Conservation (phyloP, 2,888 invertebrate species). For the Drosophila engyochracea region DNA sequence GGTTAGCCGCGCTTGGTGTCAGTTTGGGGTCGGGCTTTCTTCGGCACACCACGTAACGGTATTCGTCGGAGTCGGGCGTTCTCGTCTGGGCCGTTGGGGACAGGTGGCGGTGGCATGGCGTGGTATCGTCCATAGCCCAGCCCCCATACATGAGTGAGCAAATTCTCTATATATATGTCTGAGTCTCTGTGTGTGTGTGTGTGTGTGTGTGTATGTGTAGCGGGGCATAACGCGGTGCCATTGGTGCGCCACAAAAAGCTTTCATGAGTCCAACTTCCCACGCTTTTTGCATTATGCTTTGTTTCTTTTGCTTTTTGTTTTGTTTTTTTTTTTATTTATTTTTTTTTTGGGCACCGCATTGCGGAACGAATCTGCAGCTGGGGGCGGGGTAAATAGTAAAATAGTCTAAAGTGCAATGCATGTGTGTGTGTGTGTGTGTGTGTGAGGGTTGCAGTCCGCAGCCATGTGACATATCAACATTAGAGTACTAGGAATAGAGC, state of each 20-base stretch:
- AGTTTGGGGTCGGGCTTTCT: constrained; percentile 83
- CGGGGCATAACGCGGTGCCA: constrained; percentile 86
- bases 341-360: constrained; percentile 51
- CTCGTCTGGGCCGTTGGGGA: constrained; percentile 44
- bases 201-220: constrained; percentile 56
- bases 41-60: constrained; percentile 74
- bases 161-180: constrained; percentile 17
- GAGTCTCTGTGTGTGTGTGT: constrained; percentile 11
- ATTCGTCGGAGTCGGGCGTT: constrained; percentile 69
- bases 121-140: constrained; percentile 44
- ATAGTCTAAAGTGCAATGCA: constrained; percentile 10
- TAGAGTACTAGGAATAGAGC: background rate
- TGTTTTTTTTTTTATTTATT: constrained; percentile 17
- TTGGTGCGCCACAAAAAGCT: constrained; percentile 86
- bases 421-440: background rate
- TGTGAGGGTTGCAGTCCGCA: background rate
- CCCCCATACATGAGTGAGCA: constrained; percentile 56
- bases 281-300: constrained; percentile 45
- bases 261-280: constrained; percentile 82
- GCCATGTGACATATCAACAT: background rate
- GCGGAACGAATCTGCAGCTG: constrained; percentile 39
- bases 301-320: constrained; percentile 39
- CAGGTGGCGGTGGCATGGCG: constrained; percentile 26
- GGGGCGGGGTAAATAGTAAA: background rate
- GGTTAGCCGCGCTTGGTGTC: constrained; percentile 86